Evolutionary conservation across 2,797 vertebrate species (phyloP).

Genomic region (Poeciliopsis paucimaculata): DNA sequence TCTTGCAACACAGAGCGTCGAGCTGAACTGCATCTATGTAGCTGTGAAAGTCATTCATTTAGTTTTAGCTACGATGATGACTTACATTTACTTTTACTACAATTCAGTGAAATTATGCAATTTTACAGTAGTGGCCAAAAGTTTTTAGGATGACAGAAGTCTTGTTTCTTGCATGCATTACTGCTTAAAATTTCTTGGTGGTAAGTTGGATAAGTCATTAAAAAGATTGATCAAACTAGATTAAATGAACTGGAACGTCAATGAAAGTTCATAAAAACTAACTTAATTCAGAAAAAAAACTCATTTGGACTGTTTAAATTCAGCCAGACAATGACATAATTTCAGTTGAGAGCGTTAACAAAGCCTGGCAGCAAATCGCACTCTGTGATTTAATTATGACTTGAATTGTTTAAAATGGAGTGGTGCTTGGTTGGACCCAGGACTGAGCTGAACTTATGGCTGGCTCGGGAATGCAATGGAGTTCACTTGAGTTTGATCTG

Average conservation of each 20-base stretch:
- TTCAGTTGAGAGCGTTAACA: background rate
- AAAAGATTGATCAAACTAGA: background rate
- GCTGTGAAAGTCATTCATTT: background rate
- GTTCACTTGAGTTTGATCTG: background rate
- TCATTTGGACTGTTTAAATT: background rate
- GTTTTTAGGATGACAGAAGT: background rate
- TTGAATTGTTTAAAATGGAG: background rate
- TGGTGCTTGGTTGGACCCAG: background rate
- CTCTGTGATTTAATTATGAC: background rate
- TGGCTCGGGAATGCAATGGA: background rate
- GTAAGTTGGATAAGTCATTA: background rate
- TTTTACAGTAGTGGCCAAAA: background rate
- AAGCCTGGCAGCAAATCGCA: background rate
- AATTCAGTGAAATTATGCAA: background rate
- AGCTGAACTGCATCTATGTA: background rate
- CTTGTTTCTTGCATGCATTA: background rate
- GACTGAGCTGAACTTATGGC: background rate
- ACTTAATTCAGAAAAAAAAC: background rate
- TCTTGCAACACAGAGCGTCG: conserved; percentile 6
- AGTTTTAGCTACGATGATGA: background rate
- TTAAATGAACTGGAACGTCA: background rate
- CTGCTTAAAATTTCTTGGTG: background rate
- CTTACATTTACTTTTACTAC: background rate
- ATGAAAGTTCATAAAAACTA: background rate
- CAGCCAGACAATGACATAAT: background rate